Base-by-base conservation (phyloP, 2,888 invertebrate genomes). In the Orchesellides sinensis region DNA sequence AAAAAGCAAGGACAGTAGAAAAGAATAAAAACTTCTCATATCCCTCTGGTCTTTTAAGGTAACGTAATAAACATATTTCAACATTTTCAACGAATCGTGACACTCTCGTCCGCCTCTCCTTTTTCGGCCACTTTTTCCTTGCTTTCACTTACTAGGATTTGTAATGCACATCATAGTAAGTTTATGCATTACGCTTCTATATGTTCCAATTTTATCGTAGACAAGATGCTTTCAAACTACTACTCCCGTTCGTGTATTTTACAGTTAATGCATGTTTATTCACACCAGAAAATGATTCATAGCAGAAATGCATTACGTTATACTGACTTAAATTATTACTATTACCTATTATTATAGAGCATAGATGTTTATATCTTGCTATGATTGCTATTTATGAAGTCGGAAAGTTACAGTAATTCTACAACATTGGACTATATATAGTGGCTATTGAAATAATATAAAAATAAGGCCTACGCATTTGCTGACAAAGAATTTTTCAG, bases 61-160 rank as follows among this genome's bases (percentile, higher is more conserved):
- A 68, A 59, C 59, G 77, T 68, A 77, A 77, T 77, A 68, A 77
- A 68, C 77, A 77, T 77, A 68, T 68, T 77, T 77, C 77, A 68
- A 68, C 77, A 68, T 77, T 77, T 77, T 75, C 75, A 68, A 40
- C 56, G 47, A 68, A 35, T 77, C 59, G 66, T 77, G 77, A 77
- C 77, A 77, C 56, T 68, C 59, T 77, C 27, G 66, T 68, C 56
- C 47, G 68, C 68, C 77, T 68, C 21, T 47, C 29, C 49, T 25
- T 59, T 59, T 47, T 14, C 4, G 10, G 17, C 29, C 59, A 59
- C 17, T 59, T 59, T 59, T 59, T 17, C 32, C 27, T 27, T 40
- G 40, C 4, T 14, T 10, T 40, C 40, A 40, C 40, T 8, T 8
- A 40, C 40, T 14, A 40, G 10, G n/a, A 2, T 40, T 40, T 40